Evolutionary conservation across 1,140 invertebrate species (phyloP).

Genomic region (Drosophila pruinosa): DNA sequence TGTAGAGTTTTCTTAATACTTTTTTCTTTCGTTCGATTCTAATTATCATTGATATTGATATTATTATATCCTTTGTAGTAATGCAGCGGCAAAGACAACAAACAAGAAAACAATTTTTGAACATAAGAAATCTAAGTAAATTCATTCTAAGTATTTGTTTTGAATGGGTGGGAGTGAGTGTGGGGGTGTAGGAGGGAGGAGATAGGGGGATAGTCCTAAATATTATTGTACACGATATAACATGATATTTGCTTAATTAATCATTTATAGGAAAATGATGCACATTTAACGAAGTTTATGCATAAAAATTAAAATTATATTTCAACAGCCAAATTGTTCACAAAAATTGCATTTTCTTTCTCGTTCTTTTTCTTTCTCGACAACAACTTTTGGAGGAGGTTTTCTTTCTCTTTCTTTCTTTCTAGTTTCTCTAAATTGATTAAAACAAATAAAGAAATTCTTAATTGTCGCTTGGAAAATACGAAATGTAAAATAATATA

Average conservation of each 20-base stretch:
- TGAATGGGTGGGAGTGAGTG: not conserved
- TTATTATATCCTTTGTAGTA: constrained; percentile 6
- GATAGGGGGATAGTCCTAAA: not conserved
- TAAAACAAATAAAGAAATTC: constrained; percentile 13
- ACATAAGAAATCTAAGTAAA: constrained; percentile 45
- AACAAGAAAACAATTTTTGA: constrained; percentile 25
- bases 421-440: not conserved
- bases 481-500: constrained; percentile 14
- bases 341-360: constrained; percentile 76
- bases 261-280: constrained; percentile 32
- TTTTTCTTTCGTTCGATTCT: constrained; percentile 6
- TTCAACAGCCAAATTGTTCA: constrained; percentile 79
- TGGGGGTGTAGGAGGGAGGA: not conserved
- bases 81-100: constrained; percentile 28
- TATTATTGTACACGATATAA: constrained; percentile 39
- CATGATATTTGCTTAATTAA: constrained; percentile 34
- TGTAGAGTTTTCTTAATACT: constrained; percentile 37
- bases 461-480: constrained; percentile 7
- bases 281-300: constrained; percentile 36
- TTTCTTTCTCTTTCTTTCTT: constrained; percentile 6
- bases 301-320: constrained; percentile 66
- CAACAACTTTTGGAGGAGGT: constrained; percentile 50
- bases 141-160: constrained; percentile 36
- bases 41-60: constrained; percentile 2
- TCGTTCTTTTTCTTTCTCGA: constrained; percentile 30